Evolutionary conservation across 2,113 vertebrate genomes (phyloP).

Genomic region (Seriola aureovittata): DNA sequence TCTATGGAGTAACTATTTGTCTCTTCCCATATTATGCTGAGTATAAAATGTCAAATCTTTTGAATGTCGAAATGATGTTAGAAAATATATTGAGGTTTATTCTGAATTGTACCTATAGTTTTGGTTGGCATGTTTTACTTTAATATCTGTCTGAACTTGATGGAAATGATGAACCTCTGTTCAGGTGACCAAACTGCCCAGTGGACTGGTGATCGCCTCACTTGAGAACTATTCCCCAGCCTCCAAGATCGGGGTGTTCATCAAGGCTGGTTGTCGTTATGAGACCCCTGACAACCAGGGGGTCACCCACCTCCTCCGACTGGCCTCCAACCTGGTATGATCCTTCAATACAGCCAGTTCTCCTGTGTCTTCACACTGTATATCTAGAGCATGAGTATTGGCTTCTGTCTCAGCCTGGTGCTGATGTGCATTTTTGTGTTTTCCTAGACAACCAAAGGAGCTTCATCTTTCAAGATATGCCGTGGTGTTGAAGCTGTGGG

Average conservation of each 20-base stretch:
- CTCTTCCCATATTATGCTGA: background rate
- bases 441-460: slow-evolving; percentile 96
- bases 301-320: slow-evolving; percentile 91
- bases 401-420: background rate
- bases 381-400: background rate
- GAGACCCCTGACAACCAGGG: slow-evolving; percentile 90
- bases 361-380: background rate
- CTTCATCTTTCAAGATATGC: slow-evolving; percentile 94
- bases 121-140: background rate
- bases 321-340: slow-evolving; percentile 92
- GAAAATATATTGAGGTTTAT: background rate
- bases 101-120: background rate
- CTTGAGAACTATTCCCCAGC: slow-evolving; percentile 94
- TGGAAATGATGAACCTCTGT: background rate
- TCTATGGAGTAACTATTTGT: background rate
- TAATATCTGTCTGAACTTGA: background rate
- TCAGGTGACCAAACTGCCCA: slow-evolving; percentile 93
- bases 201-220: slow-evolving; percentile 93
- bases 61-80: background rate
- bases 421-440: slow-evolving; percentile 18
- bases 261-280: slow-evolving; percentile 93
- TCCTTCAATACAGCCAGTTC: background rate
- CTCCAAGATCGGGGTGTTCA: slow-evolving; percentile 93
- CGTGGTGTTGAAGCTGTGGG: slow-evolving; percentile 95
- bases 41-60: background rate